Evolutionary conservation across 2,797 vertebrate species (phyloP), one percentile per base, ranked within the genome.

Genomic region (Tenualosa ilisha): DNA sequence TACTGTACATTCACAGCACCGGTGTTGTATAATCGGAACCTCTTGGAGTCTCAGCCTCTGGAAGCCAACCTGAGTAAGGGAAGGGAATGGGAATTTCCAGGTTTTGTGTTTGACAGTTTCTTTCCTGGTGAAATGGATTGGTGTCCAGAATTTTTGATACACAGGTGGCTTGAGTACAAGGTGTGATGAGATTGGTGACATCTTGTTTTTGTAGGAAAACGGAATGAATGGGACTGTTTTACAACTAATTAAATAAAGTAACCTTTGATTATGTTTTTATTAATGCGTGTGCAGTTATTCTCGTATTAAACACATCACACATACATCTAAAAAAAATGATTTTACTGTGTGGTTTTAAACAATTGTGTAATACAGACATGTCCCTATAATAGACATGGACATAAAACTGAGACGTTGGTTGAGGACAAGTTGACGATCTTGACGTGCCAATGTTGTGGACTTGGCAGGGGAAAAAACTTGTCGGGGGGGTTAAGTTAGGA

Each of bases 241-340:
- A 93, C 92, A 94, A 91, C 89, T 89, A 89, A 91, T 84, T 15
- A 91, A 94, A 94, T 93, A 91, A 94, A 94, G 91, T 88, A 79
- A 86, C 85, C 82, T 93, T 94, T 94, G 93, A 93, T 91, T 93
- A 94, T 86, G 82, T 56, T 81, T 37, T 85, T 89, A 54, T 86
- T 84, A 72, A 72, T 72, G 65, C 31, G 37, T 72, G 65, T 72
- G 65, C 65, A 40, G 65, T 72, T 72, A 56, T 72, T 72, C 31
- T 72, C 26, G 12, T 40, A 37, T 40, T 31, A 72, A 72, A 40
- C 59, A 63, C 31, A 24, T 24, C 22, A 63, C 17, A 5, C 22
- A 9, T 24, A 61, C 59, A 61, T 24, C 24, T 61, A n/a, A 51
- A 5, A 9, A 4, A 56, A 17, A 4, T n/a, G 50, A 51, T 51